Evolutionary conservation across 2,113 vertebrate species (phyloP), one percentile per base, ranked within the genome.

Genomic region (Bettongia penicillata): DNA sequence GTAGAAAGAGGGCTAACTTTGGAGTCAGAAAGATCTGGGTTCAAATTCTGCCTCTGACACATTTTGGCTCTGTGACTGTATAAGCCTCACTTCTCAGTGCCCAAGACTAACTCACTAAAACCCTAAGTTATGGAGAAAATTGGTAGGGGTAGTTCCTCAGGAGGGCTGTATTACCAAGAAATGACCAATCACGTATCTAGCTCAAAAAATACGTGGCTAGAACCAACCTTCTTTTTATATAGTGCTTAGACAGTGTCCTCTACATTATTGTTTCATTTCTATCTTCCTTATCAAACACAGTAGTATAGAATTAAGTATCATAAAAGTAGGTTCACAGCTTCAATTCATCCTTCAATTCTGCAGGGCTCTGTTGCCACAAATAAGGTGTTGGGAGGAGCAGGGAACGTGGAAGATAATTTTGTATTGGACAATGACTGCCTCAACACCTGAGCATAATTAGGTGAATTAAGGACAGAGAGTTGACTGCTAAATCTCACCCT

Each of bases 391-490:
- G 91, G 68, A 61, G 89, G 94, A 23, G 28, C 28, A 49, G 77
- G 84, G 57, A 97, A 96, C 48, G 93, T 52, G 52, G 24, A 53
- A 8, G 51, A 52, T 51, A 19, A 52, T 93, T 95, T 91, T 94
- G 49, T 90, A 77, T 12, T 92, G 93, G 55, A 52, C 61, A 91
- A 8, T 43, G 9, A 89, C 89, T 90, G 91, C 96, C 93, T 19
- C 51, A 97, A 94, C 50, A 93, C 55, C 77, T 96, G 26, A 96
- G 68, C 47, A 48, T 48, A 48, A 48, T 91, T 28, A 68, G 14
- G 24, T 96, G 91, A 95, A 96, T 92, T 96, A 89, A 95, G 22
- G 49, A 90, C 61, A 92, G 95, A 92, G 94, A 90, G 5, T 90
- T 10, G 14, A 50, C 8, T 28, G 90, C 12, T 49, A 50, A 48